phyloP scores from a whole-genome alignment of 2,888 invertebrate species.

The Nymphalis urticae region DNA sequence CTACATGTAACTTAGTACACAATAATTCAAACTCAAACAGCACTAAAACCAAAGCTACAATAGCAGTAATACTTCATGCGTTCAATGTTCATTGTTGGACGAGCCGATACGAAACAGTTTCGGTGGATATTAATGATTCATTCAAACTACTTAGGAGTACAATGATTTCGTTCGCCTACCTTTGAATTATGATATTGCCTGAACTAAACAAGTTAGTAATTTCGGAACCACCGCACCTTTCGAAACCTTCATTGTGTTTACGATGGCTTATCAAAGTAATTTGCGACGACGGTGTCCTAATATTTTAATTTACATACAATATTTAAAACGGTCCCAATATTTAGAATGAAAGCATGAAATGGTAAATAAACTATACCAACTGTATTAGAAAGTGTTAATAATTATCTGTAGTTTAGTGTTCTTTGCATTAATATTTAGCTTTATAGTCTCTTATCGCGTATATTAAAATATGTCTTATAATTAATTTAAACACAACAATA shows the following conservation, averaged over 20 bases:
- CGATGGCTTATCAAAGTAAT: conserved; percentile 26
- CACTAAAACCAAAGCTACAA: conserved; percentile 16
- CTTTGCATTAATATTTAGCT: no score
- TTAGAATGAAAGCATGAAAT: not conserved
- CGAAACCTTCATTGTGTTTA: conserved; percentile 17
- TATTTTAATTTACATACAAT: not conserved
- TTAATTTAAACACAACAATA: no score
- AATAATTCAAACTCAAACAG: conserved; percentile 28
- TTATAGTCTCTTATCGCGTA: no score
- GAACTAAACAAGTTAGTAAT: conserved; percentile 22
- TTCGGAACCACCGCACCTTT: conserved; percentile 26
- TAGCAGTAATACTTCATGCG: conserved; percentile 28
- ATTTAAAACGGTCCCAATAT: not conserved
- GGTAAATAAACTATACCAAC: not conserved
- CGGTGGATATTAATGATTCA: conserved; percentile 29
- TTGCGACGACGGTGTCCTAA: conserved; percentile 22
- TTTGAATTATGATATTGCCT: conserved; percentile 12
- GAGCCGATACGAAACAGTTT: conserved; percentile 23
- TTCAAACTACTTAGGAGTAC: conserved; percentile 21
- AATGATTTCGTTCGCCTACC: conserved; percentile 4
- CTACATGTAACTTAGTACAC: conserved; percentile 7
- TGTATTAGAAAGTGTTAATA: no score
- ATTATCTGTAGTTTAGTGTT: no score
- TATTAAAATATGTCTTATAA: no score
- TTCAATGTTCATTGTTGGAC: conserved; percentile 21